These are phyloP conservation scores for Odobenus rosmarus DNA, from an alignment of 2,113 vertebrate genomes.

Conservation along the genomic window DNA sequence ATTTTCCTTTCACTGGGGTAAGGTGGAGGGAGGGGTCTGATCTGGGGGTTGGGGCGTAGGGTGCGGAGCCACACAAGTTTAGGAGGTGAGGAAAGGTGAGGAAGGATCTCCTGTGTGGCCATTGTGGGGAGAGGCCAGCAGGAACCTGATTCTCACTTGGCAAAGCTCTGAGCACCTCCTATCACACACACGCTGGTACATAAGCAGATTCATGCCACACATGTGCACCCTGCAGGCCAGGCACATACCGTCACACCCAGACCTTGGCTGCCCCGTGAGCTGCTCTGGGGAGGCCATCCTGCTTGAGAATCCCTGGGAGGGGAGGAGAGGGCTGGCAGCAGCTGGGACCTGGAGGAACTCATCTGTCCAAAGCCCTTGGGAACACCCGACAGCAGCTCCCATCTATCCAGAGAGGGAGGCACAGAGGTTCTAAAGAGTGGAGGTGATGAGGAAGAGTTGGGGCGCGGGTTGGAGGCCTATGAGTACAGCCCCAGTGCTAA, in stretches of 20 bases:
- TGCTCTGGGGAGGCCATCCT: not conserved
- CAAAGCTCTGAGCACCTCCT: not conserved
- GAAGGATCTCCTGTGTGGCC: not conserved
- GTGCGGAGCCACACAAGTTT: not conserved
- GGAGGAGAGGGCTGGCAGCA: not conserved
- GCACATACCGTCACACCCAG: not conserved
- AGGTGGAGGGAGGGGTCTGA: slow-evolving; percentile 7
- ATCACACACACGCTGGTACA: not conserved
- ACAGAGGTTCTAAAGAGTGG: not conserved
- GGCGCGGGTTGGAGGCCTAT: not conserved
- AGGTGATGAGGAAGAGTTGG: too few species aligned
- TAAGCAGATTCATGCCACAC: not conserved
- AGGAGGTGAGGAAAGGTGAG: not conserved
- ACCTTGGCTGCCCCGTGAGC: not conserved
- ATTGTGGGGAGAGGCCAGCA: not conserved
- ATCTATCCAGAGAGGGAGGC: not conserved
- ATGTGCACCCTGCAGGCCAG: not conserved
- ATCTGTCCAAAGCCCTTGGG: not conserved
- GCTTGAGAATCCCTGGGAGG: not conserved
- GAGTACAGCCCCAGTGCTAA: not conserved
- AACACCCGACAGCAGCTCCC: not conserved
- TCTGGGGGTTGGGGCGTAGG: not conserved
- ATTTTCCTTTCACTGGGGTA: slow-evolving; percentile 68
- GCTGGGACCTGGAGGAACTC: not conserved
- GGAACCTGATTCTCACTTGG: not conserved